Percentiles rank a stretch among this genome's conserved stretches.
Conservation (phyloP, 1,140 invertebrate species). For the Pararge aegeria region DNA sequence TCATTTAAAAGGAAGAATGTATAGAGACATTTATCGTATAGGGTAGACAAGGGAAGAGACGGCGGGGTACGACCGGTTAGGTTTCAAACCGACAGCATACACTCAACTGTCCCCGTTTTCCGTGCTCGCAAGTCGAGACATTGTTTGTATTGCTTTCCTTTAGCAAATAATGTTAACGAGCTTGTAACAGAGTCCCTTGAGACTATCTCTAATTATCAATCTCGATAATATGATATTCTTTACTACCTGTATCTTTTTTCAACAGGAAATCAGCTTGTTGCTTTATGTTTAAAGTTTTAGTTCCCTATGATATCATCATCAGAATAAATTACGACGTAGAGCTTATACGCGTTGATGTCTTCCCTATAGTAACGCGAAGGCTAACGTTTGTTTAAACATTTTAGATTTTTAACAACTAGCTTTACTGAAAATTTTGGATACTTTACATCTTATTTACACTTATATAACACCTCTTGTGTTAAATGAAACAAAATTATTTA, state of each 20-base stretch:
- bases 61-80: slow-evolving; percentile 53
- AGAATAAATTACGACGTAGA: slow-evolving; percentile 26
- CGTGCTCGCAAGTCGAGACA: slow-evolving; percentile 38
- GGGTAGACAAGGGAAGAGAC: slow-evolving; percentile 21
- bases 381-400: background rate
- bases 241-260: background rate
- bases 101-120: slow-evolving; percentile 62
- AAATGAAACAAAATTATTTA: no score
- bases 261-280: slow-evolving; percentile 23
- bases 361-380: slow-evolving; percentile 34
- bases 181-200: background rate
- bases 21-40: no score
- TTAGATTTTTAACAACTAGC: no score
- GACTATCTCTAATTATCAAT: background rate
- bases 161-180: slow-evolving; percentile 23
- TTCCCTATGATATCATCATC: slow-evolving; percentile 22
- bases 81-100: slow-evolving; percentile 45
- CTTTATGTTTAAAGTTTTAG: slow-evolving; percentile 20
- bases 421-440: no score
- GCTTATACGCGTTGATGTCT: slow-evolving; percentile 71
- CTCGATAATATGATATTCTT: background rate
- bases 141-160: slow-evolving; percentile 38
- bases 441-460: no score
- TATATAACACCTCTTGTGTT: no score
- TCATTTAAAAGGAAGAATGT: no score